Evolutionary conservation across 2,797 vertebrate species (phyloP), one percentile per base, ranked within the genome.

Genomic region (Ataeniobius toweri): DNA sequence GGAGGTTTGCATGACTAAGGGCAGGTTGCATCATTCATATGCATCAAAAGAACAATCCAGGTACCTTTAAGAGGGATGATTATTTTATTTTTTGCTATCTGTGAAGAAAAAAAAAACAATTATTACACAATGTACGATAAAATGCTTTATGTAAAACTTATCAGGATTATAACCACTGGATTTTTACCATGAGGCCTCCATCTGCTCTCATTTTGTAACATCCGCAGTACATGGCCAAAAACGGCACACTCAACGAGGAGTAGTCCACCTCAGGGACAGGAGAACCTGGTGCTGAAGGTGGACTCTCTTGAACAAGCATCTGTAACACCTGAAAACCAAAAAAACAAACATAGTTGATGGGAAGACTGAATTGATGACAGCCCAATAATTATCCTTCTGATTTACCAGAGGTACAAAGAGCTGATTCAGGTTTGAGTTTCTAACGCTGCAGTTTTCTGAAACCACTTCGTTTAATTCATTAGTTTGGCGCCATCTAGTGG

Each of bases 61-160:
- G 90, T 94, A 96, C 96, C 95, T 94, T 83, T 87, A 39, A 96
- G 71, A 24, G 92, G 94, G 74, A 96, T 92, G 69, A 85, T 84
- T 84, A 96, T 88, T 50, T 80, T 56, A 6, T 93, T 10, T 3
- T 86, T 71, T 56, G 73, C 50, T 39, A 96, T 83, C 96, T 96
- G 86, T 73, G 7, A 74, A 85, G 31, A 53, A 18, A 69, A 68
- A 22, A 55, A 22, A 72, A 72, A 10, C 6, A 39, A 44, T 5
- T 3, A 6, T 31, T 74, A 59, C 2, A 39, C 51, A 18, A 18
- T 22, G 53, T 31, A 41, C 53, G 26, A 58, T 28, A 26, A 2
- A 22, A 39, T 8, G 2, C 16, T 14, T 5, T 39, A 51, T 39
- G 2, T 18, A 50, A n/a, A 51, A 68, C 10, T 6, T 16, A 61